Base-by-base conservation (phyloP, 1,140 invertebrate species). In the Ooceraea biroi region DNA sequence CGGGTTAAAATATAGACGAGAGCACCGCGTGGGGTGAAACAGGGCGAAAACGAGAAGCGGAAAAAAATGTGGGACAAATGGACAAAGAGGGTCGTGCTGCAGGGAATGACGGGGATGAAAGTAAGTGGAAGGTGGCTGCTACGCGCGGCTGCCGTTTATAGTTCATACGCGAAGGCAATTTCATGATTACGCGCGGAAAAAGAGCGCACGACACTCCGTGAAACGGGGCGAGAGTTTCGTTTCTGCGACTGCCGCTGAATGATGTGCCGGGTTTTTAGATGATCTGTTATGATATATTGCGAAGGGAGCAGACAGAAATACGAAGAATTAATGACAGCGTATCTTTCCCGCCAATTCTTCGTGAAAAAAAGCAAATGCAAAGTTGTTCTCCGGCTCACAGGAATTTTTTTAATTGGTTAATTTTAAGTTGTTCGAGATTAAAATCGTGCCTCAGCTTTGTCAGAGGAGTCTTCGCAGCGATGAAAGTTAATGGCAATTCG, bases 141-240 rank as follows among this genome's bases (percentile, higher is more conserved):
- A 7, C 36, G 87, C 84, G 22, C 48, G 17, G 14, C 41, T 63
- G 76, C 58, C 84, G 74, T 80, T 71, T 71, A 72, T 88, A 69
- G 65, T 82, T 88, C 55, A 66, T 68, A 63, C 48, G 68, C 48
- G 52, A 72, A 82, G 77, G 60, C 66, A 78, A 83, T 88, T 88
- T 88, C 58, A 11, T 46, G 76, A 76, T 82, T 76, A 82, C 48
- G n/a, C 30, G 46, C 19, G 72, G 73, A 57, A 76, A 88, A 76
- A 72, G 82, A n/a, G 52, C 7, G n/a, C 7, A 46, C 25, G 50
- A 74, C 25, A 19, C 27, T 48, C 57, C 65, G 58, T 82, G 65
- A 88, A 88, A 83, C 77, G 66, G 60, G 65, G 71, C 71, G 74
- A 71, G 73, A 88, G 58, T 8, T 77, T 88, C 69, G 57, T 68